A percentile compares a stretch with the other conserved stretches of the same genome.
Evolutionary conservation across 2,888 invertebrate genomes (phyloP).

Genomic region (Leucophenga maculata): DNA sequence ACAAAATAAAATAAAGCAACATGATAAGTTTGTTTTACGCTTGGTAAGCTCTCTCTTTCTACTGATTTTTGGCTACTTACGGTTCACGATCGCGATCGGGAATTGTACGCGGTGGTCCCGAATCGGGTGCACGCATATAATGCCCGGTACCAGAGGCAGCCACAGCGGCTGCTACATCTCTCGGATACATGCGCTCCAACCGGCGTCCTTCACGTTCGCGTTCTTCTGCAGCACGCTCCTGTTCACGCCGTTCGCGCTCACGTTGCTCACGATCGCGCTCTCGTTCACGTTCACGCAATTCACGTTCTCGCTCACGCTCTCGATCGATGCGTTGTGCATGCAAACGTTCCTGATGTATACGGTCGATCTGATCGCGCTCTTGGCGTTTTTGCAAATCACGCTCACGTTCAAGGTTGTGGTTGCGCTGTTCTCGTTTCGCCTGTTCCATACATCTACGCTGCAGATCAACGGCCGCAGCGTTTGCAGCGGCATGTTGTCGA

Average conservation of each 20-base stretch:
- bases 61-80: slow-evolving; percentile 66
- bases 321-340: slow-evolving; percentile 61
- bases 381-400: slow-evolving; percentile 68
- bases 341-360: slow-evolving; percentile 65
- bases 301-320: slow-evolving; percentile 56
- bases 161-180: slow-evolving; percentile 53
- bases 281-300: slow-evolving; percentile 59
- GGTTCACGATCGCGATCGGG: slow-evolving; percentile 70
- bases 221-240: slow-evolving; percentile 64
- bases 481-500: slow-evolving; percentile 56
- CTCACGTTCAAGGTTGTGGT: slow-evolving; percentile 60
- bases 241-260: slow-evolving; percentile 59
- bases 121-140: slow-evolving; percentile 63
- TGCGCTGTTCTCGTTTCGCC: slow-evolving; percentile 61
- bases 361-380: slow-evolving; percentile 63
- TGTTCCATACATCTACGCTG: slow-evolving; percentile 60
- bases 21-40: background rate
- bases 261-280: slow-evolving; percentile 59
- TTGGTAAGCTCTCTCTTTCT: no score
- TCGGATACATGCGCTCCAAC: slow-evolving; percentile 62
- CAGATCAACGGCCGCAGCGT: slow-evolving; percentile 55
- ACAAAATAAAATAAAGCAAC: background rate
- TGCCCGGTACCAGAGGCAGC: slow-evolving; percentile 59
- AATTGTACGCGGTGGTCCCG: slow-evolving; percentile 68
- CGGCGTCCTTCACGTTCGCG: slow-evolving; percentile 65